Evolutionary conservation across 2,888 invertebrate genomes (phyloP).

Genomic region (Hybos culiciformis): DNA sequence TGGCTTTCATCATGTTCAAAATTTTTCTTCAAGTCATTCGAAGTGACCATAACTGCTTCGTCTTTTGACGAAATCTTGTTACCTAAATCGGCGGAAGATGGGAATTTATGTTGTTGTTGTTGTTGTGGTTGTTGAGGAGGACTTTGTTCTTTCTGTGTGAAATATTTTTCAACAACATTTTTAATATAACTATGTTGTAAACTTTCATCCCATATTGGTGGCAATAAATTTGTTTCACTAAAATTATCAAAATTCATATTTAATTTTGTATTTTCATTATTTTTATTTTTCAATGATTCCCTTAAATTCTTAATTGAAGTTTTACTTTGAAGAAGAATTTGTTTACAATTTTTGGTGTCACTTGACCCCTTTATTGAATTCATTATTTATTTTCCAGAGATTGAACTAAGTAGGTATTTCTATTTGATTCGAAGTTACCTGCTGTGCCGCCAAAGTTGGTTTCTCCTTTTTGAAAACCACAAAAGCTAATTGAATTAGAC

Average conservation of each 20-base stretch:
- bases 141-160: no score
- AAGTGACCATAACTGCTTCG: neutral
- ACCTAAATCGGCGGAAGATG: neutral
- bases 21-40: neutral
- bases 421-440: no score
- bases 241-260: neutral
- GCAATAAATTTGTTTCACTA: neutral
- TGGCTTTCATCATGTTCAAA: neutral
- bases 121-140: neutral
- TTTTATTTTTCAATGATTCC: neutral
- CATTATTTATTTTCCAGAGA: no score
- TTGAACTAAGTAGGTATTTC: no score
- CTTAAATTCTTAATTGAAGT: neutral
- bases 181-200: neutral
- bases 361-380: no score
- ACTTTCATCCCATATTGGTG: neutral
- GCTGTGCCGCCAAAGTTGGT: no score
- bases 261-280: no score
- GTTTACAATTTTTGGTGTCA: no score
- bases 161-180: neutral
- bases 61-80: neutral
- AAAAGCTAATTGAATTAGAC: no score
- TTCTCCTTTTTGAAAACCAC: no score
- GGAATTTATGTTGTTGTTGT: neutral
- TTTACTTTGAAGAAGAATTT: neutral